Percentiles rank a stretch among this genome's conserved stretches.
These are phyloP conservation scores for Podarcis muralis DNA, from an alignment of 2,113 vertebrate species.

Conservation along the genomic window DNA sequence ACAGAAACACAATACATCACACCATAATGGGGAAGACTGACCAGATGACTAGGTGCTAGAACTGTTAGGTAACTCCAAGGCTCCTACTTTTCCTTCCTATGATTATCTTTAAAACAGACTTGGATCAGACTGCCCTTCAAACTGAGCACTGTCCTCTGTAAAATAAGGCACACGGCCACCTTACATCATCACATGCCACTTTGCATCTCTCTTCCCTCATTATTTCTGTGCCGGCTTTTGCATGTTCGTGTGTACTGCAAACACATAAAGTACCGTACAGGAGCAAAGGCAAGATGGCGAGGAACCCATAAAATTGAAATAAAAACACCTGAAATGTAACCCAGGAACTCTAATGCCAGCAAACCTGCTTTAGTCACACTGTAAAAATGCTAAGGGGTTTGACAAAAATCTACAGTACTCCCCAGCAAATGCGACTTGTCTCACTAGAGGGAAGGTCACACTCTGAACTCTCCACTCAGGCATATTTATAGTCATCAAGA, in stretches of 20 bases:
- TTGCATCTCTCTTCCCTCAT: neutral
- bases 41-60: too few relatives aligned
- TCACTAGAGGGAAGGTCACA: neutral
- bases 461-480: conserved; percentile 1
- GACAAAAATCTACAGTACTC: neutral
- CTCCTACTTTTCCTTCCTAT: too few relatives aligned
- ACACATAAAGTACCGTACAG: neutral
- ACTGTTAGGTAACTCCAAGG: too few relatives aligned
- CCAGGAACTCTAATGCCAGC: neutral
- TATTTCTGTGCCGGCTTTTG: neutral
- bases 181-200: neutral
- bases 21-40: too few relatives aligned
- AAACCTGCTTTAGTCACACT: neutral
- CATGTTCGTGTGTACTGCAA: neutral
- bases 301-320: neutral
- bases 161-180: too few relatives aligned
- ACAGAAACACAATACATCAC: too few relatives aligned
- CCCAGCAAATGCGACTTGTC: fast-evolving
- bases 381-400: neutral
- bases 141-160: too few relatives aligned
- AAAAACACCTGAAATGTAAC: neutral
- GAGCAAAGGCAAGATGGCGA: neutral
- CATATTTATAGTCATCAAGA: conserved; percentile 22
- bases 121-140: too few relatives aligned
- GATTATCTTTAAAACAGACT: too few relatives aligned